Evolutionary conservation across 2,797 vertebrate genomes (phyloP), one percentile per base, ranked within the genome.

Genomic region (Triplophysa bombifrons): DNA sequence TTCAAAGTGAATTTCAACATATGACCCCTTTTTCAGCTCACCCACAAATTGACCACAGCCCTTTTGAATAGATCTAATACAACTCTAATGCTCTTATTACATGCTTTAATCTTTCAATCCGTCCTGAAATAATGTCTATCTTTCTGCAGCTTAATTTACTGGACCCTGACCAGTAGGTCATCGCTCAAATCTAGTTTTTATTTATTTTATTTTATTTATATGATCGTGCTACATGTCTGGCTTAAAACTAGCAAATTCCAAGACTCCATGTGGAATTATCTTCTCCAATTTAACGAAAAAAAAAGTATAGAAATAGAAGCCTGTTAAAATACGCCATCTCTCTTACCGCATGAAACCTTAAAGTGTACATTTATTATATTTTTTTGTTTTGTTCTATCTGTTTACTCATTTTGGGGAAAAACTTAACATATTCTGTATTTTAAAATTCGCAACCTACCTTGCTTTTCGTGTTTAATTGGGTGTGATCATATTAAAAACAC

Each of bases 41-140:
- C 50, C 25, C 84, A 80, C 81, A 83, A 88, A 81, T 88, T 86
- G 87, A 88, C 92, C 91, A 88, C 86, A 89, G 90, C 88, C 72
- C 85, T 85, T 91, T 83, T 81, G 83, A 91, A 87, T 80, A 84
- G 85, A 85, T 88, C 86, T 93, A 94, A 95, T 91, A 69, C 92
- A 86, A 71, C 84, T 83, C 85, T 93, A 94, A 93, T 87, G 74
- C 93, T 93, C 91, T 95, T 94, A 94, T 94, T 94, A 94, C 92
- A 93, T 90, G 87, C 86, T 41, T 86, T 95, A 96, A 96, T 95
- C 94, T 93, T 80, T 76, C 88, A 93, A 94, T 93, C 93, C 90
- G 84, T 94, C 91, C 93, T 91, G 90, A 93, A 94, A 94, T 93
- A 90, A 93, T 92, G 90, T 93, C 95, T 93, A 92, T 93, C 89